Conservation (phyloP, 2,888 invertebrate species). For the Caenorhabditis zanzibari region DNA sequence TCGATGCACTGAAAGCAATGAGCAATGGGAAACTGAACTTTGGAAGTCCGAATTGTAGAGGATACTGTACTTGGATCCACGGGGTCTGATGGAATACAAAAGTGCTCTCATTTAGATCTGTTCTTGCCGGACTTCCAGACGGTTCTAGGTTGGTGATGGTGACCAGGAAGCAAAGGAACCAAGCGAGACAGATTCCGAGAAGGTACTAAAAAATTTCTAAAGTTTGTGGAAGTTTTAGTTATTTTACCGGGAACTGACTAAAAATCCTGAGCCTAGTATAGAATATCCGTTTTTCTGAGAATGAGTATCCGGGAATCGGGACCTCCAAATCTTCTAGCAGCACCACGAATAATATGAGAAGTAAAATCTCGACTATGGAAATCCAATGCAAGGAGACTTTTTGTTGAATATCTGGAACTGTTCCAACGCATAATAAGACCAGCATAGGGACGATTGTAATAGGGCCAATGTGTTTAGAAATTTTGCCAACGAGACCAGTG, state of each 20-base stretch:
- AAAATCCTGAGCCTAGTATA: slow-evolving; percentile 67
- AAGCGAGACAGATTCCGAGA: slow-evolving; percentile 73
- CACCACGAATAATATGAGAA: slow-evolving; percentile 46
- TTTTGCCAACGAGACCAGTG: slow-evolving; percentile 77
- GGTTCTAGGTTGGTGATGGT: slow-evolving; percentile 73
- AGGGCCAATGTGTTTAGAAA: slow-evolving; percentile 78
- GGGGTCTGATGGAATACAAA: slow-evolving; percentile 71
- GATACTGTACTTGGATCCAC: slow-evolving; percentile 79
- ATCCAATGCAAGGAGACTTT: slow-evolving; percentile 80
- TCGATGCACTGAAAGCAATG: slow-evolving; percentile 75
- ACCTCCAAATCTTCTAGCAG: slow-evolving; percentile 43
- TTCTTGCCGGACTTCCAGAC: slow-evolving; percentile 67
- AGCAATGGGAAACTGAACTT: slow-evolving; percentile 70
- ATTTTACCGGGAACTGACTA: slow-evolving; percentile 77
- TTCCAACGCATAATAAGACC: slow-evolving; percentile 74
- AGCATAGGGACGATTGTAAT: slow-evolving; percentile 82
- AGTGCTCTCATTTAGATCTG: slow-evolving; percentile 74
- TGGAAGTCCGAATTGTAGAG: slow-evolving; percentile 77
- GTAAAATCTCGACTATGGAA: slow-evolving; percentile 71
- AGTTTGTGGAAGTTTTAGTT: too few relatives aligned
- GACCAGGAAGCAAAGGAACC: slow-evolving; percentile 74
- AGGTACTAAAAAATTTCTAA: slow-evolving; percentile 70
- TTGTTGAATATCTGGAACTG: slow-evolving; percentile 75
- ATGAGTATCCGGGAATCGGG: slow-evolving; percentile 43
- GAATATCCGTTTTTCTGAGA: slow-evolving; percentile 12